phyloP scores from a whole-genome alignment of 2,797 vertebrate genomes.

The Austrolebias charrua region DNA sequence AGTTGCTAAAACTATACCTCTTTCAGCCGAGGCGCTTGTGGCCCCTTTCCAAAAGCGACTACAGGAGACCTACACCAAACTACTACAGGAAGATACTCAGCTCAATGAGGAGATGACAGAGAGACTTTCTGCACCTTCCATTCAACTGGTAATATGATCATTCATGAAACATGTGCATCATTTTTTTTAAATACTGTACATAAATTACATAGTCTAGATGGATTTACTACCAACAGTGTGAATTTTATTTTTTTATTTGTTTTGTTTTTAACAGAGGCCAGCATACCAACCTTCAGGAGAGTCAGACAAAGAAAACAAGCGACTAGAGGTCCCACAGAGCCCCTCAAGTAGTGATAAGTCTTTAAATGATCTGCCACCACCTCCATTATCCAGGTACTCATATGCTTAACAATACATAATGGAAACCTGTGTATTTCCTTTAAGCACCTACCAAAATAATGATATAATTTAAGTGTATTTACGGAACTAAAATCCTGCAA shows the following conservation, averaged over 20 bases:
- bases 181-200: conserved; percentile 1
- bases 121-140: conserved; percentile 24
- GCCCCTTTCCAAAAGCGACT: conserved; percentile 77
- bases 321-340: conserved; percentile 87
- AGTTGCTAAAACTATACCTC: conserved; percentile 51
- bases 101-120: conserved; percentile 71
- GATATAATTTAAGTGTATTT: background rate
- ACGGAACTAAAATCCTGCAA: background rate
- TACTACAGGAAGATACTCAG: conserved; percentile 82
- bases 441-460: background rate
- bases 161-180: background rate
- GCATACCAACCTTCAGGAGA: conserved; percentile 97
- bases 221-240: too few relatives aligned
- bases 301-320: conserved; percentile 97
- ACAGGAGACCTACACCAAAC: conserved; percentile 89
- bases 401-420: conserved; percentile 33
- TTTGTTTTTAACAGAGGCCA: conserved; percentile 73
- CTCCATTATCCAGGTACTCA: conserved; percentile 73
- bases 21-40: conserved; percentile 62
- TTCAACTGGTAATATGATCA: conserved; percentile 53
- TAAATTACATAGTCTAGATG: background rate
- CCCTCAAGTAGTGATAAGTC: conserved; percentile 95
- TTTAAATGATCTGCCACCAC: conserved; percentile 82
- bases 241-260: background rate
- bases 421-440: conserved; percentile 15